A percentile compares a stretch with the other conserved stretches of the same genome.
These are phyloP conservation scores for Alviniconcha marisindica DNA, from an alignment of 1,140 invertebrate species.

Conservation along the genomic window DNA sequence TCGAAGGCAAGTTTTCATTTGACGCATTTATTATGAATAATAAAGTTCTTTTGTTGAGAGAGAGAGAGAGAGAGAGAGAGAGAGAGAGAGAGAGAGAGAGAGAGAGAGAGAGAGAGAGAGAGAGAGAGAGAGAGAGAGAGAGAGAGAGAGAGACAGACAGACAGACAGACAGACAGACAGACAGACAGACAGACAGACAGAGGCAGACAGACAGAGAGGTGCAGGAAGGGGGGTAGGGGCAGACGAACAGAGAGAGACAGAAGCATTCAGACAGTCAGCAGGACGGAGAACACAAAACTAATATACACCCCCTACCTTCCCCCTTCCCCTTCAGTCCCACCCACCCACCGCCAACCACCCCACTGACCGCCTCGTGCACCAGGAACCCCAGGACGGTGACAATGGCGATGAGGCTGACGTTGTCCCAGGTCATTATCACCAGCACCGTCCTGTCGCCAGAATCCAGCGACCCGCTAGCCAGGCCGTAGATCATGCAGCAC, in stretches of 20 bases:
- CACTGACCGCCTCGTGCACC: not conserved
- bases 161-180: not conserved
- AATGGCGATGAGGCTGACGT: not conserved
- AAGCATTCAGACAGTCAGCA: not conserved
- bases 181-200: no score
- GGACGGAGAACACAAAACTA: no score
- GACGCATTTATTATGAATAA: no score
- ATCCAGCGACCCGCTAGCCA: not conserved
- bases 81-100: not conserved
- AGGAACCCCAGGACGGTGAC: not conserved
- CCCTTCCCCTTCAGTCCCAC: no score
- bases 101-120: not conserved
- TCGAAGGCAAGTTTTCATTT: no score
- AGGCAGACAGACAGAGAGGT: no score
- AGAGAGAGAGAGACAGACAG: not conserved
- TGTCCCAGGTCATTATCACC: not conserved
- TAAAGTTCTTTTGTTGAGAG: no score
- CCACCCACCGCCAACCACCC: no score
- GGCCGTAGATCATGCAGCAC: not conserved
- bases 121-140: not conserved
- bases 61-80: not conserved
- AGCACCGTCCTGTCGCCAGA: not conserved
- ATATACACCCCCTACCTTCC: no score
- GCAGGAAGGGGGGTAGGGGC: no score
- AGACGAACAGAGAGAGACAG: no score